Conservation (phyloP, 2,797 vertebrate species). For the Leucoraja ocellata region DNA sequence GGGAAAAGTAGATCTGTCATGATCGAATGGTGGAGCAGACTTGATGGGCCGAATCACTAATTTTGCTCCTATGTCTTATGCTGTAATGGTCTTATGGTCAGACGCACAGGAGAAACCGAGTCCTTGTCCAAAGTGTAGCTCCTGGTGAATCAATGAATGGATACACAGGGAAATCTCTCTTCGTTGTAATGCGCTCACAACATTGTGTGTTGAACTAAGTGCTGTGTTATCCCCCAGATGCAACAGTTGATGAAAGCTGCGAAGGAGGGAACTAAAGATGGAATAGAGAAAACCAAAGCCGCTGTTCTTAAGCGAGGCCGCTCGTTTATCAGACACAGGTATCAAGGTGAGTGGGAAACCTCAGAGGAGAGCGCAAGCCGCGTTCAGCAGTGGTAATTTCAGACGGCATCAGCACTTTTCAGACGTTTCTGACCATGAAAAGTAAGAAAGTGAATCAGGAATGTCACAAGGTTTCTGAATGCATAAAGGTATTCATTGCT, state of each 20-base stretch:
- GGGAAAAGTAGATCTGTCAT: too few species aligned
- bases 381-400: neutral
- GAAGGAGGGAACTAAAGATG: slow-evolving; percentile 90
- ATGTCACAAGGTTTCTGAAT: neutral
- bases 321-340: slow-evolving; percentile 88
- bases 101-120: neutral
- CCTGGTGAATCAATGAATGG: neutral
- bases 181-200: neutral
- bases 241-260: slow-evolving; percentile 91
- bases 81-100: too few species aligned
- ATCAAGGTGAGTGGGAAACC: slow-evolving; percentile 61
- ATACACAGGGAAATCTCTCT: neutral
- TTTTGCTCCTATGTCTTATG: too few species aligned
- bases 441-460: neutral
- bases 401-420: neutral
- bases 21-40: too few species aligned
- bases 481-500: neutral
- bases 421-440: neutral
- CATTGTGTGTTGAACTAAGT: neutral
- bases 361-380: neutral
- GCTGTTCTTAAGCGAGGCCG: slow-evolving; percentile 82
- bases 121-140: neutral
- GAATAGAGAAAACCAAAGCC: slow-evolving; percentile 89
- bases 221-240: slow-evolving; percentile 63
- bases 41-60: too few species aligned